Base-by-base conservation (phyloP, 2,888 invertebrate genomes). In the Lithophane socia region DNA sequence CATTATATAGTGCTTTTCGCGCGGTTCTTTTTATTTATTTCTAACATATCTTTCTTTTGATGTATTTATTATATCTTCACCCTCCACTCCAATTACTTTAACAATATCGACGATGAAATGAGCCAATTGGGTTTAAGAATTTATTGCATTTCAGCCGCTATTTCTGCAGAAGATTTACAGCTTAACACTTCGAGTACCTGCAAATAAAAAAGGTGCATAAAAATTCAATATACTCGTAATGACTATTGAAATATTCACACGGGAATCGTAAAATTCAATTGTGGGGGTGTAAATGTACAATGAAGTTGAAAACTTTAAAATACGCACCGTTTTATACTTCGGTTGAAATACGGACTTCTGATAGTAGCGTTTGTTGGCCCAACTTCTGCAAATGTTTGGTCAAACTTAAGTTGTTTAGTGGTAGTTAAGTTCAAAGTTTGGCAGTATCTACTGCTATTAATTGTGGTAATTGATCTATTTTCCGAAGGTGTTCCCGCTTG, bases 241-340 rank as follows among this genome's bases (percentile, higher is more conserved):
- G 82, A 85, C 87, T 87, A 83, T 88, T 87, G 86, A 88, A 87
- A 90, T 90, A 92, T 90, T 88, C 87, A 86, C 83, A 71, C 72
- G 75, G 73, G 79, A 75, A 84, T 93, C 93, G 92, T 93, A 93
- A 94, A 93, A 91, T 88, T 88, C 89, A 87, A 85, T 87, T 84
- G 92, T 91, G 92, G 90, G 92, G 92, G 92, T 92, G 92, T 93
- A 89, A 91, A 91, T 88, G 90, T 89, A 86, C 84, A 84, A 82
- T 82, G 90, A 90, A 89, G 89, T 88, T 83, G 88, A 86, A 86
- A 84, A 87, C 85, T 86, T 90, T 89, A 90, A 91, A 89, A 89
- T 90, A 89, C 78, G 77, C 82, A 75, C 73, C 84, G 87, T 91
- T 91, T 90, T 90, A 90, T 88, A 76, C 81, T 77, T 78, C 60